phyloP scores from a whole-genome alignment of 2,888 invertebrate genomes.

The Stenodema calcarata region DNA sequence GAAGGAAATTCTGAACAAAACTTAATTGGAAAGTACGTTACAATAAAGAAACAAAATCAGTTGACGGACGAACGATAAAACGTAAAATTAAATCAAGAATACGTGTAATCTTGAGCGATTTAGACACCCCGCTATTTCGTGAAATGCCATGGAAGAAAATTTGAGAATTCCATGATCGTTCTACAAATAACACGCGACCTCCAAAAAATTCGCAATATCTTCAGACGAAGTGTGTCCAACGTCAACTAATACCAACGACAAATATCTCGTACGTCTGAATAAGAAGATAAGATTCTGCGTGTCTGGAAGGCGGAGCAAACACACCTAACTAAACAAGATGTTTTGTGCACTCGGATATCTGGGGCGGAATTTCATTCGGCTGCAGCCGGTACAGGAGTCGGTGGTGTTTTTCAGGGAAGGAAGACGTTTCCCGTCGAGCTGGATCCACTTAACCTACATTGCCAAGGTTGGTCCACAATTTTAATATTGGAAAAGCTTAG shows the following conservation, averaged over 20 bases:
- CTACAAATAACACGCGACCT: not conserved
- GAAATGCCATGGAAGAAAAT: too few relatives aligned
- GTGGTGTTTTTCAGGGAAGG: not conserved
- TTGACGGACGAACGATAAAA: too few relatives aligned
- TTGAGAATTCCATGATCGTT: not conserved
- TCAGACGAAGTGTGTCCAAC: not conserved
- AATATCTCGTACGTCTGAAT: not conserved
- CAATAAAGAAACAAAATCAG: too few relatives aligned
- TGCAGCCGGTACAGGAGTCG: not conserved
- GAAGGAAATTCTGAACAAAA: too few relatives aligned
- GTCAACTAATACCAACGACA: not conserved
- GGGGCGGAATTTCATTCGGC: not conserved
- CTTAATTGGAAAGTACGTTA: too few relatives aligned
- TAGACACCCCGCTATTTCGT: too few relatives aligned
- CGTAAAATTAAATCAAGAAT: too few relatives aligned
- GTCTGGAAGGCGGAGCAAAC: not conserved
- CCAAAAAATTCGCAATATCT: not conserved
- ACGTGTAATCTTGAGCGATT: too few relatives aligned
- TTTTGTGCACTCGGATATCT: not conserved
- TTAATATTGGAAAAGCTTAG: too few relatives aligned
- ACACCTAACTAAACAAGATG: not conserved
- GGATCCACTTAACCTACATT: not conserved
- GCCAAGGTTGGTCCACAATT: not conserved
- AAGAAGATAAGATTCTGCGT: not conserved
- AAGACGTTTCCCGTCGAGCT: not conserved